Evolutionary conservation across 2,888 invertebrate species (phyloP), one percentile per base, ranked within the genome.

Genomic region (Nomada ferruginata): DNA sequence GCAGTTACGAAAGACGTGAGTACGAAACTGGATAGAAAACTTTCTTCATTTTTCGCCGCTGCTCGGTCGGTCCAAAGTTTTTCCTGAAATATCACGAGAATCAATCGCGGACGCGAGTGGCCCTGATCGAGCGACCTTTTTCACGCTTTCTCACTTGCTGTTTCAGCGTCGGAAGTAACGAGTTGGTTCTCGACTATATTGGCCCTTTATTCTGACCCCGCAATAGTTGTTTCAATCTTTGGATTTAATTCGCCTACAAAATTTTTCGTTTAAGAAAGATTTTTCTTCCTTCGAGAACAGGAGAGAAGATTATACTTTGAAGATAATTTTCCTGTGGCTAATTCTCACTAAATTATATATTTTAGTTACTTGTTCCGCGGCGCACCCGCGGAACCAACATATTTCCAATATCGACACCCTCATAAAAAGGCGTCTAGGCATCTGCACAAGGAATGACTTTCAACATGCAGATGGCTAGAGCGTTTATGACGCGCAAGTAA

Each of bases 1-100:
- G 86, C 84, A 84, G 87, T 85, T 87, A 84, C 78, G 83, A 72
- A 73, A 69, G 76, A 89, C 79, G 84, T 85, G 89, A 85, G 80
- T 77, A 60, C 79, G 59, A 71, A 66, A 79, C 74, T 53, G 79
- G 87, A 75, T 82, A 88, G 85, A 89, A 90, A 93, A 93, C 91
- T 93, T 93, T 92, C 91, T 91, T 92, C 93, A 92, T 93, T 93
- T 93, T 93, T 93, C 92, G 90, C 89, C 76, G 64, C 50, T 44
- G 64, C 61, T 74, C 72, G 82, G 75, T 75, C 81, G 79, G 89
- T 85, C 82, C 86, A 90, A 80, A 92, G 91, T 90, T 93, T 93
- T 89, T 72, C 70, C 59, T 89, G 89, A 91, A 92, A 92, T 92
- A 92, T 91, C 89, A 89, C 83, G 87, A 88, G 89, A 92, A 93